These are phyloP conservation scores for Pseudomyrmex sp. DNA, from an alignment of 1,140 invertebrate genomes.

Conservation along the genomic window DNA sequence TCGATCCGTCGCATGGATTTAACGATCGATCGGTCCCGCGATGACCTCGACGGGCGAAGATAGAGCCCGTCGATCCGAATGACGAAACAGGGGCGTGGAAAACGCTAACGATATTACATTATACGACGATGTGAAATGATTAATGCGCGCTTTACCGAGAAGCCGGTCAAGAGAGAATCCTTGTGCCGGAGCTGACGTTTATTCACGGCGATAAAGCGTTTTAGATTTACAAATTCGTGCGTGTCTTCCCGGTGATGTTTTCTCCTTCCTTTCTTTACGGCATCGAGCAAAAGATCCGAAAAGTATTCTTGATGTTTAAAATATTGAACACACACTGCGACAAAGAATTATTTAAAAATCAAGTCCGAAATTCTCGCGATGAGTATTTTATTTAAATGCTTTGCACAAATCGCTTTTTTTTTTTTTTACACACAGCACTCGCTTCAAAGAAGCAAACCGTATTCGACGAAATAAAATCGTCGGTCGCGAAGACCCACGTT, in stretches of 20 bases:
- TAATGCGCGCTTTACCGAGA: constrained; percentile 38
- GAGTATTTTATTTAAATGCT: too few relatives aligned
- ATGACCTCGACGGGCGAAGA: constrained; percentile 12
- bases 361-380: too few relatives aligned
- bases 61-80: neutral
- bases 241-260: too few relatives aligned
- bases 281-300: too few relatives aligned
- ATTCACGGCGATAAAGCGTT: neutral
- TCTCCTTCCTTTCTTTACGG: neutral
- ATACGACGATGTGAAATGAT: constrained; percentile 27
- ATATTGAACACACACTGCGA: neutral
- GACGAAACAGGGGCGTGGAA: constrained; percentile 54
- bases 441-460: neutral
- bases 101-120: constrained; percentile 30
- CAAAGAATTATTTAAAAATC: too few relatives aligned
- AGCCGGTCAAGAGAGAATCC: constrained; percentile 29
- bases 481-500: neutral
- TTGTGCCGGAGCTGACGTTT: too few relatives aligned
- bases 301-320: neutral
- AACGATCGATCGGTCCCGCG: neutral
- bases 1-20: neutral
- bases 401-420: too few relatives aligned
- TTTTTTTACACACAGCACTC: neutral
- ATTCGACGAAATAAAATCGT: neutral
- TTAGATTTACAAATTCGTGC: constrained; percentile 15